A percentile compares a stretch with the other conserved stretches of the same genome.
These are phyloP conservation scores for Eulemur mongoz DNA, from an alignment of 2,797 vertebrate genomes.

Conservation along the genomic window DNA sequence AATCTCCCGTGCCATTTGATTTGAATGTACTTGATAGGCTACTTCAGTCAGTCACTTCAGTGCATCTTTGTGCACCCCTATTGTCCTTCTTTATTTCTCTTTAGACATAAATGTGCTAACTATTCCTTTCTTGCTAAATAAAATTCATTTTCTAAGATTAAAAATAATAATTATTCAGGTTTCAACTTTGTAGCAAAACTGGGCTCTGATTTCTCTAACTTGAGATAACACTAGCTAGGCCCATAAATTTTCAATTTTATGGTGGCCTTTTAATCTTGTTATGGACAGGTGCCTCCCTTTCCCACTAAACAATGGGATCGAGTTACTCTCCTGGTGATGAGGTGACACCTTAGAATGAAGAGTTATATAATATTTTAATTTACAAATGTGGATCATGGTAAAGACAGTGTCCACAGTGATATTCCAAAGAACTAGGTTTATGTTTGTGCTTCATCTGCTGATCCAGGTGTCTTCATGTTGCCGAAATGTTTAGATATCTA, in stretches of 20 bases:
- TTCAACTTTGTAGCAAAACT: conserved; percentile 38
- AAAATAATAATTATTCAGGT: neutral
- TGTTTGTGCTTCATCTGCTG: neutral
- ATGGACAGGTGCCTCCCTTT: neutral
- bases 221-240: neutral
- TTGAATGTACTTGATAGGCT: conserved; percentile 60
- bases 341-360: neutral
- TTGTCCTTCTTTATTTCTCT: conserved; percentile 47
- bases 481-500: neutral
- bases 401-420: neutral
- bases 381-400: neutral
- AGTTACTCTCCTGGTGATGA: neutral
- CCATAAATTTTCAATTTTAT: neutral
- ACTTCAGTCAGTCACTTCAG: conserved; percentile 77
- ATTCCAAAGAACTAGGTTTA: neutral
- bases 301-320: neutral
- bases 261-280: neutral
- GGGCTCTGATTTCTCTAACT: neutral
- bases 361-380: neutral
- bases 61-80: conserved; percentile 48
- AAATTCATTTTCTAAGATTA: neutral
- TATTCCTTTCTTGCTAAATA: neutral
- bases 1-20: conserved; percentile 66
- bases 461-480: neutral
- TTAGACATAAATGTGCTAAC: conserved; percentile 48